These are phyloP conservation scores for Amiota mariae DNA, from an alignment of 2,888 invertebrate genomes.

Conservation along the genomic window DNA sequence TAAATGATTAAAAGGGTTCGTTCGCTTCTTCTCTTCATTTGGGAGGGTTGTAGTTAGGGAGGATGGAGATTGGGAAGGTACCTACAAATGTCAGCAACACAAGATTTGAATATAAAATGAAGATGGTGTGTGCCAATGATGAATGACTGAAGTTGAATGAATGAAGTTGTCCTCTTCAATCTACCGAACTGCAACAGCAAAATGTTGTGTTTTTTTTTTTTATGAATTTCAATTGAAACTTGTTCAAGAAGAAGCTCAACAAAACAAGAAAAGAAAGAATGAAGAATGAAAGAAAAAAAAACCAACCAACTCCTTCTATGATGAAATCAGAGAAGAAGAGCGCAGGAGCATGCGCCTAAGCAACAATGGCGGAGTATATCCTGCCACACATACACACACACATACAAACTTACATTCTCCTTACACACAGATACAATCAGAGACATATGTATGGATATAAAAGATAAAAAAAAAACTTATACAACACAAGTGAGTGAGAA, in stretches of 20 bases:
- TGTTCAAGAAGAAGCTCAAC: conserved; percentile 21
- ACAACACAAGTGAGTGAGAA: no score
- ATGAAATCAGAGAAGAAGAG: conserved; percentile 10
- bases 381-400: conserved; percentile 14
- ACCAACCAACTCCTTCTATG: no score
- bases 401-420: background rate
- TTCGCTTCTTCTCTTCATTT: background rate
- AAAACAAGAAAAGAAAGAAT: no score
- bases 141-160: conserved; percentile 32
- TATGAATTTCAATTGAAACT: conserved; percentile 30
- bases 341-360: background rate
- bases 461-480: conserved; percentile 6
- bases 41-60: background rate
- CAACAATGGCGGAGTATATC: conserved; percentile 27
- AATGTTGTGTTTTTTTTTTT: conserved; percentile 2
- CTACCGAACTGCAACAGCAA: background rate
- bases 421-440: background rate
- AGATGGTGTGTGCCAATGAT: conserved; percentile 59
- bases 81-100: conserved; percentile 16
- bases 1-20: no score
- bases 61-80: background rate
- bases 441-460: background rate
- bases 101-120: conserved; percentile 54
- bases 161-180: conserved; percentile 23
- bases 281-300: no score